phyloP scores from a whole-genome alignment of 2,888 invertebrate genomes.

The Melinopterus prodromus region DNA sequence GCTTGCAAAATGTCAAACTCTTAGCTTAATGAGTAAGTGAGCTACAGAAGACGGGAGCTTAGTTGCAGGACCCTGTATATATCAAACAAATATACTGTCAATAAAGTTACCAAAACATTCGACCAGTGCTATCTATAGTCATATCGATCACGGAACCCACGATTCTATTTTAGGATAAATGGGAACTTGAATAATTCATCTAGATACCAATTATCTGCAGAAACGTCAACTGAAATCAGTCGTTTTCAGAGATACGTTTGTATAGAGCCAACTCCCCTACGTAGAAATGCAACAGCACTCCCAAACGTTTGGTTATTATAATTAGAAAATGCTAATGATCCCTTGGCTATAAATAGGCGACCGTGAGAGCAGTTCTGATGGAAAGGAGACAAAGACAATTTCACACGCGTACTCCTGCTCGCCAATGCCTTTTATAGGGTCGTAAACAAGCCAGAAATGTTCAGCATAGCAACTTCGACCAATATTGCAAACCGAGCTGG shows the following conservation, averaged over 20 bases:
- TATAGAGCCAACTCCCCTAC: neutral
- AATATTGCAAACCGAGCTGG: neutral
- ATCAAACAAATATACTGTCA: no score
- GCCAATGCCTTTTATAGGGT: neutral
- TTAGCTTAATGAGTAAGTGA: no score
- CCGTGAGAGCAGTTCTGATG: slow-evolving; percentile 33
- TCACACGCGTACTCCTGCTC: neutral
- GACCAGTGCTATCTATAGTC: neutral
- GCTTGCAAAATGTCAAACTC: no score
- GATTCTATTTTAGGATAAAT: neutral
- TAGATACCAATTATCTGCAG: neutral
- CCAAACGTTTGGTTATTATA: slow-evolving; percentile 14
- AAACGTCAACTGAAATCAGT: neutral
- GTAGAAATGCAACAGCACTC: slow-evolving; percentile 5
- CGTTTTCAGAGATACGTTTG: neutral
- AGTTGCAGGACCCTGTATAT: no score
- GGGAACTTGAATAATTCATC: neutral
- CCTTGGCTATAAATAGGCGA: slow-evolving; percentile 25
- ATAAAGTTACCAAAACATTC: no score
- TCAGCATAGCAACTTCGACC: neutral
- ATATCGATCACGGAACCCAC: neutral
- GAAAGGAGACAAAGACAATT: slow-evolving; percentile 19
- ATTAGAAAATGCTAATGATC: slow-evolving; percentile 27
- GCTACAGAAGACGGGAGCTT: no score
- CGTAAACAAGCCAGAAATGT: neutral